Percentiles rank a stretch among this genome's conserved stretches.
phyloP scores from a whole-genome alignment of 2,888 invertebrate species.

The Tenthredo livida region DNA sequence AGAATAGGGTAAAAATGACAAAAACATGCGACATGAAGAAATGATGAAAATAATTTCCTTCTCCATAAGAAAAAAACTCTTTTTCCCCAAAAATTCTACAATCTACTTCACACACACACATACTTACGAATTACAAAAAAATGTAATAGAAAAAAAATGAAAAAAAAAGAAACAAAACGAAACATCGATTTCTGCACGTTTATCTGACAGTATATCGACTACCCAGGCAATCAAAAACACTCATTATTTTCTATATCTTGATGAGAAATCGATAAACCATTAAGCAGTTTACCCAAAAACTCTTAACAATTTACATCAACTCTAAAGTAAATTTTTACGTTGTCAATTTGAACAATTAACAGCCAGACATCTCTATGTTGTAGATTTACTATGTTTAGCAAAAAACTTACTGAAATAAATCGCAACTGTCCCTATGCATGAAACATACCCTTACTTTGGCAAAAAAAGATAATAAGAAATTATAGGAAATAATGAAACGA shows the following conservation, averaged over 20 bases:
- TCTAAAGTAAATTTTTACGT: background rate
- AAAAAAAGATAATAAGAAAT: background rate
- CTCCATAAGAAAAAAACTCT: slow-evolving; percentile 59
- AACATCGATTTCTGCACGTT: slow-evolving; percentile 44
- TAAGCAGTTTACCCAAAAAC: slow-evolving; percentile 2
- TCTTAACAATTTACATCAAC: slow-evolving; percentile 24
- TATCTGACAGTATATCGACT: slow-evolving; percentile 36
- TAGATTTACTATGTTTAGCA: slow-evolving; percentile 7
- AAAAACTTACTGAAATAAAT: slow-evolving; percentile 26
- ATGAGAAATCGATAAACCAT: slow-evolving; percentile 14
- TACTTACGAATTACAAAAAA: slow-evolving; percentile 58
- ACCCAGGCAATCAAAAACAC: slow-evolving; percentile 42
- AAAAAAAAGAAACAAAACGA: slow-evolving; percentile 45
- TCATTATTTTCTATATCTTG: background rate
- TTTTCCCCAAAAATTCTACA: slow-evolving; percentile 62
- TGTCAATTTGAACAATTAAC: slow-evolving; percentile 34
- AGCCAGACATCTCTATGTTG: slow-evolving; percentile 31
- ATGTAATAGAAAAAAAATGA: slow-evolving; percentile 51
- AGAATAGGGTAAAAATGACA: slow-evolving; percentile 13
- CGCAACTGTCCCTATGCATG: slow-evolving; percentile 9
- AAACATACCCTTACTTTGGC: slow-evolving; percentile 25
- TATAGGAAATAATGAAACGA: background rate
- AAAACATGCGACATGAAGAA: slow-evolving; percentile 52
- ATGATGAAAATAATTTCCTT: slow-evolving; percentile 52
- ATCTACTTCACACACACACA: slow-evolving; percentile 58